These are phyloP conservation scores for Neotragus pygmaeus DNA, from an alignment of 2,113 vertebrate species.

Conservation along the genomic window DNA sequence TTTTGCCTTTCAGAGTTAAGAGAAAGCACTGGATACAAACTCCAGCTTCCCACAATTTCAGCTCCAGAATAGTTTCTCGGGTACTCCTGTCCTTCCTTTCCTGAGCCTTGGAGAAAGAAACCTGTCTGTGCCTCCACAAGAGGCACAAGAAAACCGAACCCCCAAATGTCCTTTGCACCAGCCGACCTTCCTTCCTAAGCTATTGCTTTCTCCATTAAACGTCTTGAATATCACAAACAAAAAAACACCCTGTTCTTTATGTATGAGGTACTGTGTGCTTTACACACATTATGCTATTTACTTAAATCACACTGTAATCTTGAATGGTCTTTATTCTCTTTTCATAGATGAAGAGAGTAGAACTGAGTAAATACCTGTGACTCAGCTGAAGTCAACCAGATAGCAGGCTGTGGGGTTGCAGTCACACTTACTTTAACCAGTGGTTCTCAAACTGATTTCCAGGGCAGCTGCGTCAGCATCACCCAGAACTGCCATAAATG, in stretches of 20 bases:
- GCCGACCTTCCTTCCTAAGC: background rate
- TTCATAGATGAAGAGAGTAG: background rate
- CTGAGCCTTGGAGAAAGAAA: background rate
- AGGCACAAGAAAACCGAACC: background rate
- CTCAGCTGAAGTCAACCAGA: background rate
- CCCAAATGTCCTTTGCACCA: background rate
- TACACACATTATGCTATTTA: background rate
- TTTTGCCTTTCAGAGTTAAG: background rate
- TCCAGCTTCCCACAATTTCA: background rate
- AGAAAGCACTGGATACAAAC: background rate
- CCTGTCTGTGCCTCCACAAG: background rate
- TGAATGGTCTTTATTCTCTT: background rate
- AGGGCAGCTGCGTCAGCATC: background rate
- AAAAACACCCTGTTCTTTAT: background rate
- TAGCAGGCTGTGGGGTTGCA: background rate
- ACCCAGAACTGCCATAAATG: background rate
- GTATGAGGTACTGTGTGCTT: background rate
- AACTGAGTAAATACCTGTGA: background rate
- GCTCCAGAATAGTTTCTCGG: background rate
- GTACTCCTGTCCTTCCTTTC: background rate
- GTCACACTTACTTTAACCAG: background rate
- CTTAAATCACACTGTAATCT: background rate
- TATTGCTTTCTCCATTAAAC: background rate
- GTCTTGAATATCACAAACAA: background rate
- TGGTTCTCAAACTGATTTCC: background rate